Percentiles rank a stretch among this genome's conserved stretches.
Conservation (phyloP, 2,888 invertebrate genomes). For the Aphidius colemani region DNA sequence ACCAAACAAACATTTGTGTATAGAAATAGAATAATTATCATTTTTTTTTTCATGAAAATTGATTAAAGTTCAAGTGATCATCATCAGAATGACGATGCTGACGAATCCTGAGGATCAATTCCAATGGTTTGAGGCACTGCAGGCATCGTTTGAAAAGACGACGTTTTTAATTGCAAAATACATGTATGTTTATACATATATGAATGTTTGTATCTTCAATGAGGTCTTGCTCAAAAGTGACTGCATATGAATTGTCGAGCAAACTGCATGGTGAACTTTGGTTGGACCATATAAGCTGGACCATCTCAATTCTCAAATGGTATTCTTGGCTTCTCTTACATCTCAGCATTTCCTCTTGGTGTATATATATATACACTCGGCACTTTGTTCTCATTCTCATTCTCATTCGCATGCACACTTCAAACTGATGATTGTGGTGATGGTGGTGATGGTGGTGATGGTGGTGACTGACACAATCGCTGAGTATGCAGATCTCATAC, state of each 20-base stretch:
- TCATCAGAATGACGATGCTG: no score
- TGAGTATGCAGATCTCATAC: conserved; percentile 29
- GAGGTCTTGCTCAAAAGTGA: no score
- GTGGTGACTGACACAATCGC: conserved; percentile 31
- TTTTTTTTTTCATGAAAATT: not conserved
- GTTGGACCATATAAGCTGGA: no score
- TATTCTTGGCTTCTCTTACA: conserved; percentile 13
- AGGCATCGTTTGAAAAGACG: conserved; percentile 13
- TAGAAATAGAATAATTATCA: no score
- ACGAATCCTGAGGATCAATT: not conserved
- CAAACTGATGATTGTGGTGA: conserved; percentile 2
- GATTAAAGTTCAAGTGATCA: no score
- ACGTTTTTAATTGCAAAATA: not conserved
- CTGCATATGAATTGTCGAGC: no score
- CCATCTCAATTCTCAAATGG: no score
- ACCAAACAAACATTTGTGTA: no score
- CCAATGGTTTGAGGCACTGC: conserved; percentile 7
- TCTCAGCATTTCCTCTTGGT: not conserved
- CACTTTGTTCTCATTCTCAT: conserved; percentile 8
- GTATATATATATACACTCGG: conserved; percentile 11
- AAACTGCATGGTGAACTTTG: no score
- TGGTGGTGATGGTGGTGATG: conserved; percentile 5
- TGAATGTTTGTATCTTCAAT: no score
- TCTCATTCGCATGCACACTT: not conserved
- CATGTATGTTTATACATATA: not conserved